Base-by-base conservation (phyloP, 2,888 invertebrate species). In the Acanthococcus lagerstroemiae region DNA sequence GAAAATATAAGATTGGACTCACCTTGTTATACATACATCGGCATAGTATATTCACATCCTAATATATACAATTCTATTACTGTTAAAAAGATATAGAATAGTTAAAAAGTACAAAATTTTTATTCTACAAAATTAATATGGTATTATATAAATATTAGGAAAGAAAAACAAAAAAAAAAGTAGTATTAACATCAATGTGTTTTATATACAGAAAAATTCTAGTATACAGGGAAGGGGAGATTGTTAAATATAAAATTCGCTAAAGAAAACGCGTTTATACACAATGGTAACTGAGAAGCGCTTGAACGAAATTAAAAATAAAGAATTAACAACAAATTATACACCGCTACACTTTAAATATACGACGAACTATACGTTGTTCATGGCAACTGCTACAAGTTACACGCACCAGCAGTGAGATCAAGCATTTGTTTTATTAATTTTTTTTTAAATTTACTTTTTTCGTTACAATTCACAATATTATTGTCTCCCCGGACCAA, bases 231-330 rank as follows among this genome's bases (percentile, higher is more conserved):
- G 24, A 24, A 22, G 30, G 21, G 17, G 9, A 24, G 26, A 54
- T 37, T 22, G 25, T 30, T 27, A 52, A 30, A 50, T 26, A 50
- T 26, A 48, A 61, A 44, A 52, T 30, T 52, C 27, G 63, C 52
- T 63, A 55, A 27, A 63, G 37, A 52, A 30, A 15, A 24, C 19
- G 22, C 19, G 22, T 52, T 52, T 21, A 63, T 63, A 63, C 63
- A 63, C 52, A 63, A 15, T 63, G 63, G 63, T 63, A 63, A 63
- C 63, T 63, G 63, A 63, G 63, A 63, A 63, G 63, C 63, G 54
- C 52, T 63, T 52, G 63, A 44, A 63, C 63, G 52, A 63, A 54
- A 63, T 63, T 52, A 54, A 54, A n/a, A 19, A 52, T 24, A 52
- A 52, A 52, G 27, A 37, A 52, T 52, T 9, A 22, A 22, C 2